A percentile compares a stretch with the other conserved stretches of the same genome.
Evolutionary conservation across 2,113 vertebrate genomes (phyloP).

Genomic region (Gila orcuttii): DNA sequence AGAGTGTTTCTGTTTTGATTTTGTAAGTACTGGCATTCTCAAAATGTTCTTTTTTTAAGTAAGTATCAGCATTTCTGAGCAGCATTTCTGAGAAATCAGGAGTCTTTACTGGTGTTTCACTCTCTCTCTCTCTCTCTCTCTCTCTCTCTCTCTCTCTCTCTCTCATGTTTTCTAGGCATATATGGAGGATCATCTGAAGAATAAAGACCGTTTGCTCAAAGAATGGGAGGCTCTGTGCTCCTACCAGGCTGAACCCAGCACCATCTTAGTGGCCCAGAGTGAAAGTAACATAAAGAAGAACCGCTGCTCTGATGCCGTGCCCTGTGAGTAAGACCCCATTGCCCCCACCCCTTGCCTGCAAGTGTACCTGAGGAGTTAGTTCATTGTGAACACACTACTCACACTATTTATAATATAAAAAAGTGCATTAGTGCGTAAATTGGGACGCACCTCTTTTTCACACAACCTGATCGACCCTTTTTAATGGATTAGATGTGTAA

Average conservation of each 20-base stretch:
- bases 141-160: neutral
- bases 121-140: too few relatives aligned
- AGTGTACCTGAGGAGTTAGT: neutral
- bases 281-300: conserved; percentile 92
- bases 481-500: conserved; percentile 26
- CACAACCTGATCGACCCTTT: neutral
- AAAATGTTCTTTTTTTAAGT: neutral
- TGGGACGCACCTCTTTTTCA: neutral
- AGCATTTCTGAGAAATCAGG: neutral
- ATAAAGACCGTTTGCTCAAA: conserved; percentile 90
- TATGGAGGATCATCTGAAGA: conserved; percentile 97
- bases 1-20: neutral
- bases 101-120: neutral
- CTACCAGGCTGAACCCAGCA: conserved; percentile 92
- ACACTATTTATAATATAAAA: neutral
- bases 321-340: conserved; percentile 82
- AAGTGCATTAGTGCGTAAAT: neutral
- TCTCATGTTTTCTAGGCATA: conserved; percentile 81
- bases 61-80: conserved; percentile 14
- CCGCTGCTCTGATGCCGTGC: conserved; percentile 86
- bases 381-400: neutral
- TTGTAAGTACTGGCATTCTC: neutral
- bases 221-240: conserved; percentile 95
- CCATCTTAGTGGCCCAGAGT: conserved; percentile 79
- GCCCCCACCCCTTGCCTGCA: conserved; percentile 8